Evolutionary conservation across 1,140 invertebrate genomes (phyloP), one percentile per base, ranked within the genome.

Genomic region (Trichonephila clavata): DNA sequence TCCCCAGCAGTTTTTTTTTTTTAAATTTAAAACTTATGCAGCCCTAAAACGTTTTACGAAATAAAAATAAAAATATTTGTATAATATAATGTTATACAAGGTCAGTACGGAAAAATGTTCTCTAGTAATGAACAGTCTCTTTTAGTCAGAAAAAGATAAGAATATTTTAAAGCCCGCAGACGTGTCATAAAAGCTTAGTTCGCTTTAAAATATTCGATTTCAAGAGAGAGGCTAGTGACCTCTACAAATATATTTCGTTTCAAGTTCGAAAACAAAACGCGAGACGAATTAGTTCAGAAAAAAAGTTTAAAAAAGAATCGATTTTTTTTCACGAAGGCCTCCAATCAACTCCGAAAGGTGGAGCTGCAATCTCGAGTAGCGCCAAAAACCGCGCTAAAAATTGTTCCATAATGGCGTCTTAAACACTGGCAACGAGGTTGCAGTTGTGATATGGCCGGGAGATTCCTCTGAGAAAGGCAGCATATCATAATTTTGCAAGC

Each of bases 371-470:
- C 71, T 32, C 20, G 6, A 43, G 4, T 14, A n/a, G 63, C 88
- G 65, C 65, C 60, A 60, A 60, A 50, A 68, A 43, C 50, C 21
- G 57, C 50, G 39, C 43, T 90, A n/a, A 90, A 90, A 90, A 88
- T 88, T 71, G 14, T 88, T 24, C 65, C n/a, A 71, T 63, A 80
- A 90, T 90, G 88, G 88, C 88, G 88, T 59, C 68, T 80, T 80
- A 90, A 90, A 77, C 63, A 50, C 86, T 89, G 86, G 86, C n/a
- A 16, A 90, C 71, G 68, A 77, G 88, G 50, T 59, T 77, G 63
- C 50, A 43, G 21, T 43, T n/a, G 65, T 86, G 68, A 90, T 90
- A 90, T 90, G 88, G 71, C 39, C 50, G 21, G 24, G 65, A 43
- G 88, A 90, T 90, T 80, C 57, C 68, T 57, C 1, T 80, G 88